Percentiles rank a stretch among this genome's conserved stretches.
Evolutionary conservation across 1,140 invertebrate genomes (phyloP).

Genomic region (Formica exsecta): DNA sequence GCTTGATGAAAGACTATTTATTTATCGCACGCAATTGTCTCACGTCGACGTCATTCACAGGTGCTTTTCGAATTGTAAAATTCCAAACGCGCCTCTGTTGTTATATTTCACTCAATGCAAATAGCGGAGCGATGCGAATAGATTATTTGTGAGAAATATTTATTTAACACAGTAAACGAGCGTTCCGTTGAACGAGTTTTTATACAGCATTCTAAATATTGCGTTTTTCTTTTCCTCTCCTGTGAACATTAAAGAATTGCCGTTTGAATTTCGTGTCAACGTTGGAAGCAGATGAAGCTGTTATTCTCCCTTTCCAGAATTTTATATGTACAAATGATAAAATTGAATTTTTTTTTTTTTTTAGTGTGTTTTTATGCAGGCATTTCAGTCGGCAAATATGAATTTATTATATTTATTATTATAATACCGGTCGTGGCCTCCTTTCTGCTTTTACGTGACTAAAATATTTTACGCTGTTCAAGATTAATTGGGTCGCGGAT

Average conservation of each 20-base stretch:
- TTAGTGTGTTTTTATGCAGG: neutral
- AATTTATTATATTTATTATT: slow-evolving; percentile 45
- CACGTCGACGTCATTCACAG: neutral
- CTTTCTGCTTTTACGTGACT: slow-evolving; percentile 18
- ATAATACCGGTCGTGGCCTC: neutral
- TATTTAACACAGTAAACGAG: neutral
- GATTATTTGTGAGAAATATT: slow-evolving; percentile 6
- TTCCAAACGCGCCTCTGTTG: neutral
- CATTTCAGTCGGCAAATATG: slow-evolving; percentile 14
- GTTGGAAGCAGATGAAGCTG: neutral
- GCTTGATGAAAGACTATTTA: slow-evolving; percentile 55
- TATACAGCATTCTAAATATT: neutral
- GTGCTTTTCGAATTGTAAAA: neutral
- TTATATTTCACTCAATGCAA: neutral
- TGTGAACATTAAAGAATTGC: slow-evolving; percentile 5
- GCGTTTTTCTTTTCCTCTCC: neutral
- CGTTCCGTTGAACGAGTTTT: neutral
- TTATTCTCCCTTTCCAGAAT: neutral
- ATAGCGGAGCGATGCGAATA: neutral
- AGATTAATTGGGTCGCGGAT: slow-evolving; percentile 44
- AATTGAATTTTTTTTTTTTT: slow-evolving; percentile 30
- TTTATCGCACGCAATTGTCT: slow-evolving; percentile 34
- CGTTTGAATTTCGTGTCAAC: neutral
- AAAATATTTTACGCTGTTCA: slow-evolving; percentile 24
- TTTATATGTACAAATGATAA: neutral